These are phyloP conservation scores for Pterocles gutturalis DNA, from an alignment of 2,113 vertebrate species.

Conservation along the genomic window DNA sequence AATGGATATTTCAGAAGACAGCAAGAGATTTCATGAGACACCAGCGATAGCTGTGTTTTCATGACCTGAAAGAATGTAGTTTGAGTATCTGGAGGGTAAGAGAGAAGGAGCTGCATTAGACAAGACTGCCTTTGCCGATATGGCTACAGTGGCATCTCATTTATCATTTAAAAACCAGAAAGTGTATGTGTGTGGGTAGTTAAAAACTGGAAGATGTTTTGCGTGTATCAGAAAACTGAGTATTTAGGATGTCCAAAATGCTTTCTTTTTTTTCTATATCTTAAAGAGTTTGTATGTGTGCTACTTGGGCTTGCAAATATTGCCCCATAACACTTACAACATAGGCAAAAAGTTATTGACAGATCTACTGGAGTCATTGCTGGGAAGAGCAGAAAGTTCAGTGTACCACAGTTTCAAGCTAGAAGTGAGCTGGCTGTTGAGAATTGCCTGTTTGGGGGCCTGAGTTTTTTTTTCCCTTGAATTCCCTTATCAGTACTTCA, in stretches of 20 bases:
- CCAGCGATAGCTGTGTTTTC: background rate
- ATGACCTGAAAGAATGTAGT: background rate
- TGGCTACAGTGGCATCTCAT: background rate
- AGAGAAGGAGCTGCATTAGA: background rate
- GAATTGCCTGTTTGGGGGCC: background rate
- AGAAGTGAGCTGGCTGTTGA: background rate
- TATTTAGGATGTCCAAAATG: background rate
- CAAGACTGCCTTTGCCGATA: background rate
- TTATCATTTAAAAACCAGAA: background rate
- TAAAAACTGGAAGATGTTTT: background rate
- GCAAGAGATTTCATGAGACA: background rate
- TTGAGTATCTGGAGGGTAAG: background rate
- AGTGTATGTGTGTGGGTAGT: too few relatives aligned
- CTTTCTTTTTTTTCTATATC: background rate
- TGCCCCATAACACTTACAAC: background rate
- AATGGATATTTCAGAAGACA: background rate
- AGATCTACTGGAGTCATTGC: background rate
- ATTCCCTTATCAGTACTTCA: background rate
- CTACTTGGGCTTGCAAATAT: background rate
- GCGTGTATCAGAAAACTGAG: background rate
- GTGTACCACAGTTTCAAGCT: background rate
- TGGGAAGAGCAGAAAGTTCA: background rate
- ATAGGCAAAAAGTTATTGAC: background rate
- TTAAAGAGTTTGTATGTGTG: background rate
- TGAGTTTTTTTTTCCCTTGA: background rate